Base-by-base conservation (phyloP, 2,113 vertebrate species). In the Telmatochromis sp. region DNA sequence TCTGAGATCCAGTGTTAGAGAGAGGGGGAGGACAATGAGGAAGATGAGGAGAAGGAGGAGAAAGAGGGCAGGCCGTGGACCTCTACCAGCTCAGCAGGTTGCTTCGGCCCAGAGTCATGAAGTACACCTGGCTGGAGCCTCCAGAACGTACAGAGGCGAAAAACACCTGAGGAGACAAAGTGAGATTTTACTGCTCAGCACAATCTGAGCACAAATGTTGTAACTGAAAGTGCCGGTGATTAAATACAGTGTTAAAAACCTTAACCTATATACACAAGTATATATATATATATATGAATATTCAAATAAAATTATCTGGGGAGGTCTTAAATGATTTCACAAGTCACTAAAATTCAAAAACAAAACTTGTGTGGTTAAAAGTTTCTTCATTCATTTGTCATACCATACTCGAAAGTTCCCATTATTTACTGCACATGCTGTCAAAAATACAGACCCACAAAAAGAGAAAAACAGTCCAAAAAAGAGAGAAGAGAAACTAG, bases 71-170 rank as follows among this genome's bases (percentile, higher is more conserved):
- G 73, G 82, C 47, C 6, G 13, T 90, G 91, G 92, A 92, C 93
- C 96, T 97, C 97, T 98, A 99, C 99, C 99, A 99, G 97, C 98
- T 99, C 95, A 99, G 98, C 94, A 99, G 97, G 94, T 98, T 99
- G 96, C 98, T 99, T 94, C 98, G 98, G 81, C 98, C 98, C 92
- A 99, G 96, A 81, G 99, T 99, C 99, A 99, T 99, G 94, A 99
- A 99, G 97, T 99, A 99, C 63, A 99, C 99, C 97, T 99, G 99
- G 95, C 98, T 99, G 95, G 98, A 98, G 94, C 99, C 99, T 83
- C 99, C 99, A 2, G 98, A 98, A 28, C 99, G 97, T 45, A 99
- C 99, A 0, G 99, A 99, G 82, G 99, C 99, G 57, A 99, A 99
- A 96, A 99, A 99, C 86, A 99, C 99, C 99, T 99, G 95, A 1